A percentile compares a stretch with the other conserved stretches of the same genome.
phyloP scores from a whole-genome alignment of 2,113 vertebrate genomes.

The Cryptoleucopteryx plumbea region DNA sequence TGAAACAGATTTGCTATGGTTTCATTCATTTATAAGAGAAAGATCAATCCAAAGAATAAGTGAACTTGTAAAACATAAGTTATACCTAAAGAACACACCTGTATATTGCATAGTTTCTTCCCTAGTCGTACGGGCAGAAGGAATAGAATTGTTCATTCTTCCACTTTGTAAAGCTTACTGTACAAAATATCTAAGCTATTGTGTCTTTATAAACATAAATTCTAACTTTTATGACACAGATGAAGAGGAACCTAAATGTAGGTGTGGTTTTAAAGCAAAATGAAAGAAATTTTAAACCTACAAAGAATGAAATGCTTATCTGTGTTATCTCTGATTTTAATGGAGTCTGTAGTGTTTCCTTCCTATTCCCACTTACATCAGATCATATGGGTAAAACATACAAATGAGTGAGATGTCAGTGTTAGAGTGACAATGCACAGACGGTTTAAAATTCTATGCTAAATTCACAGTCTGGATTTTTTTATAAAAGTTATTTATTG shows the following conservation, averaged over 20 bases:
- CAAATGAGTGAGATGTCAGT: constrained; percentile 5
- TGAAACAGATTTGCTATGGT: neutral
- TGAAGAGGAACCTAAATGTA: neutral
- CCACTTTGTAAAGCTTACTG: neutral
- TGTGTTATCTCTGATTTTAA: neutral
- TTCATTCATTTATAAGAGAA: neutral
- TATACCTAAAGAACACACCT: neutral
- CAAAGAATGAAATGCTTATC: neutral
- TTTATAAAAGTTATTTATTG: constrained; percentile 41
- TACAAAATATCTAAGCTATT: neutral
- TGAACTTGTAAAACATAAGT: neutral
- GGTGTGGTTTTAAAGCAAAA: neutral
- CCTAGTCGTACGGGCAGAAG: neutral
- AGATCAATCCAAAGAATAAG: neutral
- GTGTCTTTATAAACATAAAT: neutral
- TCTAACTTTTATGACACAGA: neutral
- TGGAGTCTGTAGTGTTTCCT: neutral
- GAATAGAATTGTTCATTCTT: neutral
- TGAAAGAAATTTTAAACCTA: neutral
- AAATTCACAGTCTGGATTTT: constrained; percentile 1
- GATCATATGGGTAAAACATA: neutral
- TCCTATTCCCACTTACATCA: neutral
- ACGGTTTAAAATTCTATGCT: constrained; percentile 22
- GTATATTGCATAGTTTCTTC: neutral
- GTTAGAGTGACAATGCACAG: constrained; percentile 25